Evolutionary conservation across 2,113 vertebrate genomes (phyloP), one percentile per base, ranked within the genome.

Genomic region (Trochalopteron elliotii): DNA sequence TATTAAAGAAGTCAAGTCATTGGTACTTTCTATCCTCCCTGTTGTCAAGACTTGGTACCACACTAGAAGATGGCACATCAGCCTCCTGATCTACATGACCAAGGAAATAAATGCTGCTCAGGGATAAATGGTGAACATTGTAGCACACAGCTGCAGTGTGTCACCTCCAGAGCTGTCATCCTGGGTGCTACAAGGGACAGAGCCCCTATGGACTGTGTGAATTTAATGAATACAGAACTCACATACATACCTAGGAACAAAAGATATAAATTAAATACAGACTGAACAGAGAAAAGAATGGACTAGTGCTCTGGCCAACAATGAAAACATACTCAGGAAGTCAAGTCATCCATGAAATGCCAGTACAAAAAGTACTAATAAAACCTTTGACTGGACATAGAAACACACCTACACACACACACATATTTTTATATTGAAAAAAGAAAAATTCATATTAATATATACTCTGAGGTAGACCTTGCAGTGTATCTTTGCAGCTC

Each of bases 81-180:
- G 10, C 18, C 8, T 79, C 39, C 60, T 33, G 56, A 19, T 61
- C 74, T 40, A 5, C 11, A 20, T 1, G 5, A 27, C 33, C 49
- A 56, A 79, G 30, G 47, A 60, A 55, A 68, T 5, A 52, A 84
- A 47, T 0, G 3, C 30, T 3, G 2, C n/a, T 8, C 12, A 55
- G 20, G 10, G 5, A 7, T 15, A 69, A 69, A 17, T 0, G 0
- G 9, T 33, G 47, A 19, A 30, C 7, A 4, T 12, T 33, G 50
- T 14, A 24, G 37, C 20, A 81, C 30, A 30, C 5, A 72, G 45
- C 31, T 72, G 47, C 0, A 0, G 15, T 14, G 16, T 19, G 50
- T 23, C 78, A 75, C 35, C 20, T 28, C 47, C 8, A 35, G 37
- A 71, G 49, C 39, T 91, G 63, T 4, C 33, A 30, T 16, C 18